Percentiles rank a stretch among this genome's conserved stretches.
Conservation (phyloP, 2,797 vertebrate genomes). For the Siniperca undulata region DNA sequence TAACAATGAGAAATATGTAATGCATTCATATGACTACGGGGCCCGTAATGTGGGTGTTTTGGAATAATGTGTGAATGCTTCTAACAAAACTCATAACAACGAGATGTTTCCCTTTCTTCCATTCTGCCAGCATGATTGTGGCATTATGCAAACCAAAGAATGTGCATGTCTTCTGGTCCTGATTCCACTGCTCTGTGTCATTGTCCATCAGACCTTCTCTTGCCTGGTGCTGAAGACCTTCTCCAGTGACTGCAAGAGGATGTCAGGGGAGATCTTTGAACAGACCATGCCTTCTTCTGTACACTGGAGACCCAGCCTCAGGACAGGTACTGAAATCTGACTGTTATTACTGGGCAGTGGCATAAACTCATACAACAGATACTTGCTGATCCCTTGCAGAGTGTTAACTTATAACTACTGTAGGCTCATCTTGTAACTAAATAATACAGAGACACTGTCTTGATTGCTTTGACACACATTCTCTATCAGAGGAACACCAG, state of each 20-base stretch:
- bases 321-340: constrained; percentile 65
- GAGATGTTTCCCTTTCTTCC: neutral
- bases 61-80: neutral
- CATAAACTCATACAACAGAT: neutral
- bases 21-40: neutral
- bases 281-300: constrained; percentile 90
- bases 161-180: neutral
- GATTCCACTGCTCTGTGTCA: neutral
- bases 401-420: neutral
- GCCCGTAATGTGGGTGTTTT: neutral
- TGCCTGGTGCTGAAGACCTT: constrained; percentile 83
- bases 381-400: neutral
- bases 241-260: constrained; percentile 87
- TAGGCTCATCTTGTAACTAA: neutral
- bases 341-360: neutral
- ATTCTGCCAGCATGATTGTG: neutral
- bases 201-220: constrained; percentile 82
- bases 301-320: constrained; percentile 86
- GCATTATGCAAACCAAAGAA: neutral
- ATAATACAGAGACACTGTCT: neutral
- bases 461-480: neutral
- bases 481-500: neutral
- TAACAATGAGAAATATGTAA: neutral
- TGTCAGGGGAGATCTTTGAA: constrained; percentile 88
- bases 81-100: neutral